A percentile compares a stretch with the other conserved stretches of the same genome.
These are phyloP conservation scores for Cryptocheilus praepositus DNA, from an alignment of 2,888 invertebrate genomes.

Conservation along the genomic window DNA sequence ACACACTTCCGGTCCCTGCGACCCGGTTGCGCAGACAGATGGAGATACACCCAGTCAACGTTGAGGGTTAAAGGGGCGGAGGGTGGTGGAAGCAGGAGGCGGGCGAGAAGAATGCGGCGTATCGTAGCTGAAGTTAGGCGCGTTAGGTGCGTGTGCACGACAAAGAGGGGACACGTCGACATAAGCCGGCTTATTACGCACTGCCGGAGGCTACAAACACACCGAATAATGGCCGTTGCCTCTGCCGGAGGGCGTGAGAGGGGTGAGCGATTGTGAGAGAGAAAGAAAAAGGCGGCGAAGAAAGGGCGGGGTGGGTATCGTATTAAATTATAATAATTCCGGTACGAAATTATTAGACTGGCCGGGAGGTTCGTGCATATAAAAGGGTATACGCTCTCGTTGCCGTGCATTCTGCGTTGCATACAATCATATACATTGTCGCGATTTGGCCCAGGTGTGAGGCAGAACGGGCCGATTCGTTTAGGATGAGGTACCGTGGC, in stretches of 20 bases:
- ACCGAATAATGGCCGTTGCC: conserved; percentile 58
- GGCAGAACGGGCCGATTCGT: conserved; percentile 42
- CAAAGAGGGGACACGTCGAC: conserved; percentile 49
- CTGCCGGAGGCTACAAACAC: conserved; percentile 58
- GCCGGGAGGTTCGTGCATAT: conserved; percentile 1
- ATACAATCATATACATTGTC: background rate
- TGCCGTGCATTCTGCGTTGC: background rate
- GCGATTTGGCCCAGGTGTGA: background rate
- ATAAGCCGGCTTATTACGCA: conserved; percentile 63
- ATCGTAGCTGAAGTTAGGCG: conserved; percentile 48
- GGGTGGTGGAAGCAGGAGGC: conserved; percentile 15
- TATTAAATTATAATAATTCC: conserved; percentile 69
- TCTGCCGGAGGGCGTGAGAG: conserved; percentile 8
- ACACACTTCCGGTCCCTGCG: conserved; percentile 47
- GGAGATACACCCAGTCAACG: conserved; percentile 35
- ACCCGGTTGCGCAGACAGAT: conserved; percentile 45
- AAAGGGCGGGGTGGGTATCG: conserved; percentile 51
- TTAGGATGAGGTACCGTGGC: conserved; percentile 35
- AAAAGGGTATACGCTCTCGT: conserved; percentile 1
- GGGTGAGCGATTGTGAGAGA: background rate
- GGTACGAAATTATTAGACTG: conserved; percentile 57
- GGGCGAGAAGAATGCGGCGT: conserved; percentile 54
- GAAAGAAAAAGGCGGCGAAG: conserved; percentile 21
- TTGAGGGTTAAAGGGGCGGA: conserved; percentile 14
- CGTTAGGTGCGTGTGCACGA: conserved; percentile 55